These are phyloP conservation scores for Gobius niger DNA, from an alignment of 2,113 vertebrate genomes.

Conservation along the genomic window DNA sequence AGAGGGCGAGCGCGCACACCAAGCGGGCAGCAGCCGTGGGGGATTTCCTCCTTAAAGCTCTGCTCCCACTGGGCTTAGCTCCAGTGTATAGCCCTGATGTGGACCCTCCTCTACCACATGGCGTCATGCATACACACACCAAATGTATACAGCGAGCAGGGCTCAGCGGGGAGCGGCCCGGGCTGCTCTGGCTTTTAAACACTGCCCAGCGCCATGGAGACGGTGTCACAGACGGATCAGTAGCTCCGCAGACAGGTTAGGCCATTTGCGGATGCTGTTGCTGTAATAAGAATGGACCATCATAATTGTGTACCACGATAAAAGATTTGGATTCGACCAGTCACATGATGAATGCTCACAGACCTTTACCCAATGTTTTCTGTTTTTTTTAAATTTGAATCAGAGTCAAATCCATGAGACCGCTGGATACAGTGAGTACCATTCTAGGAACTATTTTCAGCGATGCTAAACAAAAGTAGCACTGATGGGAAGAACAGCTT, in stretches of 20 bases:
- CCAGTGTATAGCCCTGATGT: conserved; percentile 71
- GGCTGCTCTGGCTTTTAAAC: conserved; percentile 59
- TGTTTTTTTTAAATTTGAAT: no score
- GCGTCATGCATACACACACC: conserved; percentile 57
- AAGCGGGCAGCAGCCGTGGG: conserved; percentile 60
- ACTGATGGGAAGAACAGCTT: no score
- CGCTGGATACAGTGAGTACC: no score
- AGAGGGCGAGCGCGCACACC: conserved; percentile 2
- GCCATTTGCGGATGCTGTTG: no score
- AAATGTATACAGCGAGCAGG: conserved; percentile 44
- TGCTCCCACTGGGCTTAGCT: conserved; percentile 70
- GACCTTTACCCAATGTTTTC: no score
- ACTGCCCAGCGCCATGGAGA: conserved; percentile 52
- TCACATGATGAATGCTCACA: no score
- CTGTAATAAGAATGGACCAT: no score
- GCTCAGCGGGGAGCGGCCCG: conserved; percentile 48
- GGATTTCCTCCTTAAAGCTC: conserved; percentile 75
- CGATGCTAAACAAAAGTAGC: no score
- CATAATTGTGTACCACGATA: no score
- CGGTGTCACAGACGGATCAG: conserved; percentile 68
- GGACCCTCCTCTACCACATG: conserved; percentile 71
- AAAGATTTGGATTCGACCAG: no score
- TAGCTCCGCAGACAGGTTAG: conserved; percentile 46
- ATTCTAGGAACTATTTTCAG: no score
- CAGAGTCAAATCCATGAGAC: no score